Percentiles rank a stretch among this genome's conserved stretches.
Evolutionary conservation across 2,113 vertebrate species (phyloP).

Genomic region (Onychostruthus taczanowskii): DNA sequence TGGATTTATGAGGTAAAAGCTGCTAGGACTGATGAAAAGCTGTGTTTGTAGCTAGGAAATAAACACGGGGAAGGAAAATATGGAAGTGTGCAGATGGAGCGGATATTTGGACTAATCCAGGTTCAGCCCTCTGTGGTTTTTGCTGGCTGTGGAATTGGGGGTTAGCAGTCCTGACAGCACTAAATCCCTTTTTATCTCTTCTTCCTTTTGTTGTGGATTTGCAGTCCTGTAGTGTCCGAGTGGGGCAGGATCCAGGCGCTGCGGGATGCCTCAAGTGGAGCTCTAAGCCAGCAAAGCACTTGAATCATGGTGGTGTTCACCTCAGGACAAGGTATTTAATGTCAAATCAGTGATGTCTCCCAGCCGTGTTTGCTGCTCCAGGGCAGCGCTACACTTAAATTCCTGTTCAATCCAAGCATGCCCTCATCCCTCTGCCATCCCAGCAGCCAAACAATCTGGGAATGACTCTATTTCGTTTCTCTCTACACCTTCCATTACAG

Average conservation of each 20-base stretch:
- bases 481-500: fast-evolving
- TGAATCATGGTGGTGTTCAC: fast-evolving
- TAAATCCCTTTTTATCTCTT: conserved; percentile 14
- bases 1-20: background rate
- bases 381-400: fast-evolving
- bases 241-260: fast-evolving
- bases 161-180: background rate
- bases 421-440: background rate
- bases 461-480: background rate
- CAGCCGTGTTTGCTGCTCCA: background rate
- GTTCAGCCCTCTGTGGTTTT: background rate
- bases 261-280: fast-evolving
- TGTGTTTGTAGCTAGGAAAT: background rate
- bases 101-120: background rate
- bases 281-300: background rate
- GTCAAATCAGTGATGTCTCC: background rate
- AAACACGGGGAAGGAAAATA: background rate
- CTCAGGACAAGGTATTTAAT: background rate
- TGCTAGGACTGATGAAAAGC: background rate
- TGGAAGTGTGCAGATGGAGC: background rate
- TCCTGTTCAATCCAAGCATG: background rate
- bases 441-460: background rate
- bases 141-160: background rate
- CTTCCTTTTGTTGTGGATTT: background rate
- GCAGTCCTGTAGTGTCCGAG: fast-evolving